Evolutionary conservation across 1,140 invertebrate species (phyloP).

Genomic region (Megalonaias nervosa): DNA sequence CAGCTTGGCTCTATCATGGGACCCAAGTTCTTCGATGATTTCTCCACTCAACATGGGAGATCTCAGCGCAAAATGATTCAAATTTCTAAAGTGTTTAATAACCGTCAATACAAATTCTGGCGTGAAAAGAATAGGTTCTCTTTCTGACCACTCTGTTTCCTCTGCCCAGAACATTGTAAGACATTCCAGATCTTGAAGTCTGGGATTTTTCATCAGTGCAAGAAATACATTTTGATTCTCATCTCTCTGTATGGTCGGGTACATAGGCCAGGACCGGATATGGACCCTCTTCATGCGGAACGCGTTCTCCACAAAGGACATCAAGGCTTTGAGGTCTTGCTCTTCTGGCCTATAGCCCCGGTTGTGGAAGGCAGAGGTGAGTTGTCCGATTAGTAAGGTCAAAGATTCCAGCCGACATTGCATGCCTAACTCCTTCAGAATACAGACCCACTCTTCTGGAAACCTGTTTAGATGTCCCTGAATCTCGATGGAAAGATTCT

Average conservation of each 20-base stretch:
- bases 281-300: slow-evolving; percentile 39
- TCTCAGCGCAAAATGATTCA: slow-evolving; percentile 42
- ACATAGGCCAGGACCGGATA: slow-evolving; percentile 49
- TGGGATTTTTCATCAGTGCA: slow-evolving; percentile 35
- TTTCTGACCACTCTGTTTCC: slow-evolving; percentile 38
- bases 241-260: slow-evolving; percentile 21
- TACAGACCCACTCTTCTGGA: slow-evolving; percentile 14
- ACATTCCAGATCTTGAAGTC: slow-evolving; percentile 38
- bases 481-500: slow-evolving; percentile 40
- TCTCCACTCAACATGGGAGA: slow-evolving; percentile 48
- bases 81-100: slow-evolving; percentile 33
- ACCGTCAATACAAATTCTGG: slow-evolving; percentile 12
- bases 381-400: slow-evolving; percentile 38
- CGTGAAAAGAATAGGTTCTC: slow-evolving; percentile 33
- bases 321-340: slow-evolving; percentile 27
- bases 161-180: slow-evolving; percentile 46
- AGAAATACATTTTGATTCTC: slow-evolving; percentile 36
- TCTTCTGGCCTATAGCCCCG: slow-evolving; percentile 30
- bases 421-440: slow-evolving; percentile 29
- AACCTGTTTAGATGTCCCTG: slow-evolving; percentile 37
- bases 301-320: slow-evolving; percentile 39
- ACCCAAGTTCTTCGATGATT: slow-evolving; percentile 36
- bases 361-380: slow-evolving; percentile 36
- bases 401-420: slow-evolving; percentile 43
- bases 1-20: slow-evolving; percentile 27